A percentile compares a stretch with the other conserved stretches of the same genome.
These are phyloP conservation scores for Scrobipalpa costella DNA, from an alignment of 2,888 invertebrate species.

Conservation along the genomic window DNA sequence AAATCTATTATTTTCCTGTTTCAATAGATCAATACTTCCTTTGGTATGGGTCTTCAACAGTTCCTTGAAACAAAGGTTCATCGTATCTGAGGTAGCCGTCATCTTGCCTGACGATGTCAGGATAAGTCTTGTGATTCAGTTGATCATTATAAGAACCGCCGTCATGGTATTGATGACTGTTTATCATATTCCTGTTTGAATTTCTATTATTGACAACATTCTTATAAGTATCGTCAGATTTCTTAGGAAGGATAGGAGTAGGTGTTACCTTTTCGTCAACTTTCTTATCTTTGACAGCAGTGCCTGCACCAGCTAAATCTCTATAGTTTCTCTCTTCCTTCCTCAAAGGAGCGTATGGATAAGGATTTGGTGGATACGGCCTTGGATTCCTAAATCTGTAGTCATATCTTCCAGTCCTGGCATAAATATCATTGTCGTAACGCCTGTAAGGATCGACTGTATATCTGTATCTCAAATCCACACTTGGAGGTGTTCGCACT, in stretches of 20 bases:
- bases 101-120: constrained; percentile 62
- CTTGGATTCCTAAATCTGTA: constrained; percentile 62
- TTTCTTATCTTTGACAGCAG: constrained; percentile 67
- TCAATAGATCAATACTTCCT: constrained; percentile 67
- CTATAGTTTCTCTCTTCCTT: constrained; percentile 75
- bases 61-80: constrained; percentile 68
- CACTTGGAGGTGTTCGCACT: constrained; percentile 82
- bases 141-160: constrained; percentile 60
- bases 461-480: constrained; percentile 79
- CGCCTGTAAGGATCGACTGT: constrained; percentile 70
- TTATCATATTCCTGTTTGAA: constrained; percentile 60
- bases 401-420: constrained; percentile 69
- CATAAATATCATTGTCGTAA: constrained; percentile 65
- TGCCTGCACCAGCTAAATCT: constrained; percentile 67
- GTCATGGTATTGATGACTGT: constrained; percentile 75
- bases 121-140: constrained; percentile 60
- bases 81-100: constrained; percentile 69
- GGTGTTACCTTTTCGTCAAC: constrained; percentile 72
- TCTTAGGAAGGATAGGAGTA: constrained; percentile 68
- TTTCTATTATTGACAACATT: constrained; percentile 42
- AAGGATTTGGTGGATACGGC: constrained; percentile 32
- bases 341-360: constrained; percentile 68
- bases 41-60: constrained; percentile 71
- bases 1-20: neutral
- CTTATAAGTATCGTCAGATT: constrained; percentile 57